Base-by-base conservation (phyloP, 2,113 vertebrate genomes). In the Ciconia boyciana region DNA sequence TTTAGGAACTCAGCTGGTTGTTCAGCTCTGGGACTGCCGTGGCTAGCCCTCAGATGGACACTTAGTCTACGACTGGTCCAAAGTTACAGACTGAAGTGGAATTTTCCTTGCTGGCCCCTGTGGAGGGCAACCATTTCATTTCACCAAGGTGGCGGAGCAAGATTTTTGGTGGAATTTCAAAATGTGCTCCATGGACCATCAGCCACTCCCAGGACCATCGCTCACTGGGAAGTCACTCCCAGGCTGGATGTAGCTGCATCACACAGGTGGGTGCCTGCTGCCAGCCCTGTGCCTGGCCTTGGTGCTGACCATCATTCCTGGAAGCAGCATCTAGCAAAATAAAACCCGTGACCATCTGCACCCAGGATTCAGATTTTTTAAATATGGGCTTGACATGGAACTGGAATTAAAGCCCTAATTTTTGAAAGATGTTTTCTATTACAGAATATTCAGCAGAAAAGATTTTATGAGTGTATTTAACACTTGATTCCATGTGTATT, bases 301-400 rank as follows among this genome's bases (percentile, higher is more conserved):
- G 34, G 16, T 61, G 36, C 58, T 39, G 16, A 25, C 13, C 36
- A 3, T 26, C 5, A 1, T 6, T 79, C 62, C 34, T 54, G 83
- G 49, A 54, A 28, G 66, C 21, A 34, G 5, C 0, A 57, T 14
- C 46, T 12, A 46, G 28, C 39, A 58, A 75, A 77, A 91, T 15
- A 78, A 60, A 79, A 29, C 20, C 31, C 6, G 1, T 4, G 2
- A 60, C 19, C 6, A 2, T 21, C 8, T 0, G 0, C 48, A 55
- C 13, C 15, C 24, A 64, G 57, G 32, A 65, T 75, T 71, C 60
- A 31, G 29, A 5, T 75, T 93, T 79, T 79, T 89, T 6, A 91
- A 94, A 91, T 75, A 78, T 19, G 19, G 18, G 7, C 46, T 94
- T 89, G 54, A 83, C 28, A 34, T 34, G 36, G 31, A 94, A 34